Conservation (phyloP, 2,113 vertebrate species). For the Herpetotheres cachinnans region DNA sequence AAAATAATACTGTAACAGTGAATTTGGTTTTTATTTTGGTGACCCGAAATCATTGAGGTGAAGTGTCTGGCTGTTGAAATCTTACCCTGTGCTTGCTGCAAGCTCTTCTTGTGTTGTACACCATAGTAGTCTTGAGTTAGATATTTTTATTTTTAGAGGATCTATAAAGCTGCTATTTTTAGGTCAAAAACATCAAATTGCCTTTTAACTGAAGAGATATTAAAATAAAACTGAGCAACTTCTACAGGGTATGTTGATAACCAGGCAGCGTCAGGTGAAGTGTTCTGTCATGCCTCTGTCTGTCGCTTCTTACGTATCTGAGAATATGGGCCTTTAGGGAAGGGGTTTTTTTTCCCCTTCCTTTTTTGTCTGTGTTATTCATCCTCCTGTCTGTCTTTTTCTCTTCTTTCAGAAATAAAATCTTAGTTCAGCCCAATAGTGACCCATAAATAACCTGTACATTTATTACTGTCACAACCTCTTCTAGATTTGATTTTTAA, state of each 20-base stretch:
- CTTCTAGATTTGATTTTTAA: neutral
- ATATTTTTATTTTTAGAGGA: neutral
- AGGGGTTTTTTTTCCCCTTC: neutral
- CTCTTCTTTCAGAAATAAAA: neutral
- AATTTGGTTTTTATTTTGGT: constrained; percentile 20
- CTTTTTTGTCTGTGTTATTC: neutral
- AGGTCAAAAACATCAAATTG: neutral
- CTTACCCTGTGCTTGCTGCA: neutral
- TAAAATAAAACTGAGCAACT: constrained; percentile 15
- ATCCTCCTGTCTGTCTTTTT: neutral
- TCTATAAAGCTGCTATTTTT: neutral
- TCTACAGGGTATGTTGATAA: neutral
- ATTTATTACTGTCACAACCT: neutral
- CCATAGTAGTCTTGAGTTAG: neutral
- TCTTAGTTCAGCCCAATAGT: neutral
- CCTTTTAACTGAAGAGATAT: neutral
- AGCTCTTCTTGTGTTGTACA: neutral
- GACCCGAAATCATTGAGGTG: neutral
- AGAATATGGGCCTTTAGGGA: neutral
- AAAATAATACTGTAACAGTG: neutral
- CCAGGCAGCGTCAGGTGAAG: neutral
- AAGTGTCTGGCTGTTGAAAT: neutral
- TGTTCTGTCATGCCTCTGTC: neutral
- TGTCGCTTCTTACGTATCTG: rapidly evolving
- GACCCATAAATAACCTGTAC: neutral